Conservation (phyloP, 2,113 vertebrate genomes). For the Oryctolagus cuniculus region mOryCun1.1 NC_091433.1:147908501-147909000, state of each 20-base stretch:
- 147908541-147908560: constrained; percentile 36
- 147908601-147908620: constrained; percentile 1
- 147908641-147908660: not conserved
- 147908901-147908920: no score
- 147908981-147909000: no score
- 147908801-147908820: not conserved
- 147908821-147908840: no score
- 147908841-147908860: no score
- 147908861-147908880: no score
- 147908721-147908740: not conserved
- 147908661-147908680: not conserved
- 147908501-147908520: constrained; percentile 57
- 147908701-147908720: not conserved
- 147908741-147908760: not conserved
- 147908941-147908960: no score
- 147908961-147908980: no score
- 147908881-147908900: no score
- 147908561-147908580: constrained; percentile 25
- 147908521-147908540: constrained; percentile 56
- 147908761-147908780: not conserved
- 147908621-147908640: not conserved
- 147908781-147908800: constrained; percentile 33
- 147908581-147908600: not conserved
- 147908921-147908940: no score
- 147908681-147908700: not conserved